These are phyloP conservation scores for Regulus satrapa DNA, from an alignment of 2,113 vertebrate species.

Conservation along the genomic window DNA sequence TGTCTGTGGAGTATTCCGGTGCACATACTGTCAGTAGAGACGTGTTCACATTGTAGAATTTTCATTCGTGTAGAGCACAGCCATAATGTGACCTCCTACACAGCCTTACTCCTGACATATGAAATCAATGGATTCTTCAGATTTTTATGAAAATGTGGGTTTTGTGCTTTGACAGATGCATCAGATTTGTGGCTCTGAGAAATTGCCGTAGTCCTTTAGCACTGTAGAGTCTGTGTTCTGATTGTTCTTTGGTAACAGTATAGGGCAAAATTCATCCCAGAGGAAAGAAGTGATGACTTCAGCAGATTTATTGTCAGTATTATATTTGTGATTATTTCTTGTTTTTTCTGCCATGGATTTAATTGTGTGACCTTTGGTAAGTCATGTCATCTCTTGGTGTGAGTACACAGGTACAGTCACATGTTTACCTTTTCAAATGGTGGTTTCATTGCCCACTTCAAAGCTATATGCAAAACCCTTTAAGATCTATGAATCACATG, in stretches of 20 bases:
- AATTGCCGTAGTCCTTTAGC: background rate
- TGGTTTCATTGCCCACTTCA: background rate
- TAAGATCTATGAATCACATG: background rate
- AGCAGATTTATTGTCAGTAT: background rate
- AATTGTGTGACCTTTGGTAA: background rate
- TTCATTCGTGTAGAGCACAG: background rate
- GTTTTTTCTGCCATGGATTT: background rate
- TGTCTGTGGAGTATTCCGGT: conserved; percentile 47
- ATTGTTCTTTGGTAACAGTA: background rate
- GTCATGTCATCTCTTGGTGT: background rate
- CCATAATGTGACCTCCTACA: background rate
- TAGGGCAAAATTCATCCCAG: background rate
- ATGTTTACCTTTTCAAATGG: background rate
- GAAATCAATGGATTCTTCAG: conserved; percentile 6
- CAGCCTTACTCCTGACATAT: background rate
- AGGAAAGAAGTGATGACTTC: background rate
- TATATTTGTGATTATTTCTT: background rate
- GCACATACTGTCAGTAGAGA: conserved; percentile 47
- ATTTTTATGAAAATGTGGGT: background rate
- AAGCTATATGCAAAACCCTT: background rate
- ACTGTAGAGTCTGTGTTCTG: background rate
- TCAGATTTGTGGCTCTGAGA: background rate
- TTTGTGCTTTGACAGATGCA: background rate
- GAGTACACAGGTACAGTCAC: background rate
- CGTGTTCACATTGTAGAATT: background rate